Conservation (phyloP, 2,888 invertebrate genomes). For the Brachyopa scutellaris region DNA sequence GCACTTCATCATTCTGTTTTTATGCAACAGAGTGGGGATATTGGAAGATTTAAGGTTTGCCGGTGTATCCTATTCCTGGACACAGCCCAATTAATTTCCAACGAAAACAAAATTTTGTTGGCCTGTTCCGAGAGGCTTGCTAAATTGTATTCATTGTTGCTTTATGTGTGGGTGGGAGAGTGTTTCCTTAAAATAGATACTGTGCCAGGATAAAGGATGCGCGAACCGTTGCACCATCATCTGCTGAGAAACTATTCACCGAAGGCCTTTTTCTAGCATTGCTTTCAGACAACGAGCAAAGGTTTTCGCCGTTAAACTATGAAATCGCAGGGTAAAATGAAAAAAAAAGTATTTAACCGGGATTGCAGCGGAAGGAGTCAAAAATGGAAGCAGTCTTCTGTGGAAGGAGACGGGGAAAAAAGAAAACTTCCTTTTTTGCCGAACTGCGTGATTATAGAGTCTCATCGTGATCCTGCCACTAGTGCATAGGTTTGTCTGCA, state of each 20-base stretch:
- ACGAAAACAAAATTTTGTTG: slow-evolving; percentile 41
- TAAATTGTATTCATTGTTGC: slow-evolving; percentile 21
- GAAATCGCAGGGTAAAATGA: slow-evolving; percentile 34
- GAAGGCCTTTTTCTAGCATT: slow-evolving; percentile 24
- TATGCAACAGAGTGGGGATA: not conserved
- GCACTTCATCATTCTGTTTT: slow-evolving; percentile 63
- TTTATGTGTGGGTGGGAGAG: slow-evolving; percentile 12
- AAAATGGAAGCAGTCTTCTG: slow-evolving; percentile 43
- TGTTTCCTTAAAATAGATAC: not conserved
- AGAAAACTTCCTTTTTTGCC: slow-evolving; percentile 42
- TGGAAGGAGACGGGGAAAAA: not conserved
- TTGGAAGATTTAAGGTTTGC: slow-evolving; percentile 26
- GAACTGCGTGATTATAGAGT: slow-evolving; percentile 61
- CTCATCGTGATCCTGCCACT: slow-evolving; percentile 52
- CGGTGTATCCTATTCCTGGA: slow-evolving; percentile 33
- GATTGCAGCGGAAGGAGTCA: slow-evolving; percentile 59
- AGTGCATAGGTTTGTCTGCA: slow-evolving; percentile 59
- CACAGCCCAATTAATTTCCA: slow-evolving; percentile 66
- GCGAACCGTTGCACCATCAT: slow-evolving; percentile 16
- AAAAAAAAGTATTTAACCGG: slow-evolving; percentile 30
- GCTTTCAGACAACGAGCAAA: slow-evolving; percentile 9
- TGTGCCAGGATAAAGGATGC: slow-evolving; percentile 19
- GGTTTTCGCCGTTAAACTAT: slow-evolving; percentile 24
- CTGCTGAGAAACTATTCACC: slow-evolving; percentile 4
- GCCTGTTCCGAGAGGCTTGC: slow-evolving; percentile 28